Evolutionary conservation across 2,797 vertebrate genomes (phyloP).

Genomic region (Clangula hyemalis): DNA sequence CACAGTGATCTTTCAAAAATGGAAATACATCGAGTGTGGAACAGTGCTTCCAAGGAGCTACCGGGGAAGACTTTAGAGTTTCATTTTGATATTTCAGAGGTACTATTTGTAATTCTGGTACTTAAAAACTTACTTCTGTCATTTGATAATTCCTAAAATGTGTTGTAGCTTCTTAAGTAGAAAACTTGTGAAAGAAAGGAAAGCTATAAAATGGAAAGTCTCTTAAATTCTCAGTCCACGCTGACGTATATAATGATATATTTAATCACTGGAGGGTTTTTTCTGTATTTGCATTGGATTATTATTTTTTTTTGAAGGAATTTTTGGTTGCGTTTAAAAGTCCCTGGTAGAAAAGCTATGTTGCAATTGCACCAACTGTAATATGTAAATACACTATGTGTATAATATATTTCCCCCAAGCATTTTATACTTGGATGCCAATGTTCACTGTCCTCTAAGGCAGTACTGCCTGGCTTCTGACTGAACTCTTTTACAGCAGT

Average conservation of each 20-base stretch:
- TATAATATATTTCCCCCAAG: not conserved
- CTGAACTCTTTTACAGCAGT: not conserved
- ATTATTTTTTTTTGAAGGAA: not conserved
- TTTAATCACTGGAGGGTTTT: not conserved
- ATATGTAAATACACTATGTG: not conserved
- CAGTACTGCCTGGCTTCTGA: not conserved
- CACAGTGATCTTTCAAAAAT: slow-evolving; percentile 92
- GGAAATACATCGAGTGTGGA: slow-evolving; percentile 95
- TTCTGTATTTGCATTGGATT: not conserved
- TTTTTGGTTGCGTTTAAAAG: not conserved
- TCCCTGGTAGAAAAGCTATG: not conserved
- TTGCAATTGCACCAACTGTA: not conserved
- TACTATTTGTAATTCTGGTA: slow-evolving; percentile 54
- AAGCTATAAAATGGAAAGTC: not conserved
- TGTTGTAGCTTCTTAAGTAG: not conserved
- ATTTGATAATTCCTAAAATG: not conserved
- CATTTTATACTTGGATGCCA: not conserved
- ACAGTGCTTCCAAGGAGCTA: slow-evolving; percentile 93
- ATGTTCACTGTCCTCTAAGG: not conserved
- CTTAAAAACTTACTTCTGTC: not conserved
- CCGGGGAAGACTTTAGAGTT: slow-evolving; percentile 98
- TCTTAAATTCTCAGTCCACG: not conserved
- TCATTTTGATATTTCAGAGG: slow-evolving; percentile 98
- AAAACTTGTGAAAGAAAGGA: not conserved
- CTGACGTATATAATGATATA: not conserved